A percentile compares a stretch with the other conserved stretches of the same genome.
These are phyloP conservation scores for Geotrupes spiniger DNA, from an alignment of 2,888 invertebrate genomes.

Conservation along the genomic window DNA sequence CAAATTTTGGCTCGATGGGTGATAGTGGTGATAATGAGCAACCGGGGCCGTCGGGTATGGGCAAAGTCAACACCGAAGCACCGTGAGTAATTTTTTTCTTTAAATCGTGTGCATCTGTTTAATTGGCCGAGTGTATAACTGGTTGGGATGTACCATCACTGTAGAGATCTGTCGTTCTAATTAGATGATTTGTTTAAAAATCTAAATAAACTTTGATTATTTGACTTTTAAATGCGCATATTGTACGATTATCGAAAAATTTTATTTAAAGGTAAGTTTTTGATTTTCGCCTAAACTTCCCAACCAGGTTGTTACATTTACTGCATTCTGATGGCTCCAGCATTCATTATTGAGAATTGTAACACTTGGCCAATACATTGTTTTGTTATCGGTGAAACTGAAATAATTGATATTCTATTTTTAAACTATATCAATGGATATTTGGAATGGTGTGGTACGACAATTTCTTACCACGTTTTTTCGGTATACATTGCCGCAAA, in stretches of 20 bases:
- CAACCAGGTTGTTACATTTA: background rate
- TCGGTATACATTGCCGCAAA: no score
- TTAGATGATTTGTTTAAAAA: no score
- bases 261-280: slow-evolving; percentile 1
- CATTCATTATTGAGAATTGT: background rate
- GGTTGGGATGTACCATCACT: no score
- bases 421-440: no score
- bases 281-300: no score
- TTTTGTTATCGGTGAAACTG: background rate
- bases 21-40: slow-evolving; percentile 44
- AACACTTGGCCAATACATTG: background rate
- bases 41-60: slow-evolving; percentile 49
- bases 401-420: no score
- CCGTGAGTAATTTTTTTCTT: slow-evolving; percentile 48
- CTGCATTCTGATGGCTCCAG: background rate
- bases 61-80: slow-evolving; percentile 43
- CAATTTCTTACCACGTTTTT: no score
- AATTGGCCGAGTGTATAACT: background rate
- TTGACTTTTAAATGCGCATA: no score
- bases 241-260: no score
- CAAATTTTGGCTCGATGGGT: slow-evolving; percentile 39
- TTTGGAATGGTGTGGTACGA: no score
- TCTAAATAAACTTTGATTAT: no score
- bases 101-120: slow-evolving; percentile 18
- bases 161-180: no score